Evolutionary conservation across 1,140 invertebrate species (phyloP), one percentile per base, ranked within the genome.

Genomic region (Diorhabda sublineata): DNA sequence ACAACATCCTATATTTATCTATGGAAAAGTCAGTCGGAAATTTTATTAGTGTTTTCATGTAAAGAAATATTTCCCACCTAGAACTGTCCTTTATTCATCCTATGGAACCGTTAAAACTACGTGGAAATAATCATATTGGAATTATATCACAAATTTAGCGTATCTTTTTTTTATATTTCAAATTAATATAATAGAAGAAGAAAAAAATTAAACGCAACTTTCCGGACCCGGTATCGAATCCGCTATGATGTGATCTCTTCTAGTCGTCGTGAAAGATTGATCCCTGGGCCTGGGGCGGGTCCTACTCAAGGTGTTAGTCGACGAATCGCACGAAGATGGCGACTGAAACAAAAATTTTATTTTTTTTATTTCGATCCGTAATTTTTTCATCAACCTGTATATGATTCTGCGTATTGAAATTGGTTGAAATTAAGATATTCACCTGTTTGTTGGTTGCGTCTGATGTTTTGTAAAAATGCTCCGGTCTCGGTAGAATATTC

Each of bases 151-250:
- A 26, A 26, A 26, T 26, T 26, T 26, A 26, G 26, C 26, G 26
- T 26, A 26, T 26, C 26, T 26, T 26, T 26, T 26, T 26, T 26
- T 26, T 26, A 11, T 26, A 1, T 26, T 26, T 26, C 26, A 26
- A 26, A 26, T 26, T 26, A 26, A 26, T 26, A 26, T 26, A 26
- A 26, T 26, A 26, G 26, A 26, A 26, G 26, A 26, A 26, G 26
- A 26, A 26, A 26, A 26, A 26, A 26, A 26, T 88, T 89, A 90
- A 76, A 91, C 89, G 82, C 89, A 91, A 84, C 89, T 90, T 81
- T 91, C 89, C 60, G 89, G 89, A 69, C 89, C 89, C 56, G 89
- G 89, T 82, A 91, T 88, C 47, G 88, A 87, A 76, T 90, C 89
- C 61, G 89, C 88, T 71, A 91, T 88, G 72, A 90, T 90, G 79